phyloP scores from a whole-genome alignment of 2,113 vertebrate genomes.

The Bucco capensis region DNA sequence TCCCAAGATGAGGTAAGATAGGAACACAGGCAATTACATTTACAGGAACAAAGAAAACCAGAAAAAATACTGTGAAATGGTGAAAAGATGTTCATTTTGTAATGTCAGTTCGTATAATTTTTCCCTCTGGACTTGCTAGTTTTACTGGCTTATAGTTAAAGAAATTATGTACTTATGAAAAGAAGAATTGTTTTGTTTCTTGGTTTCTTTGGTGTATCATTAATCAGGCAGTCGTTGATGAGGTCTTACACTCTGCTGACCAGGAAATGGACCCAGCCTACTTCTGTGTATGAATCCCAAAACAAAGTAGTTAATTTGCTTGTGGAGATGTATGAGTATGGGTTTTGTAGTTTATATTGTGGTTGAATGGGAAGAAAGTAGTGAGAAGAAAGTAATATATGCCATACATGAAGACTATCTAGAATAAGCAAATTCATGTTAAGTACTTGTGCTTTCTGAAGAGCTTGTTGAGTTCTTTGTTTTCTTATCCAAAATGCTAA shows the following conservation, averaged over 20 bases:
- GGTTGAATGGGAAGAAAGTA: not conserved
- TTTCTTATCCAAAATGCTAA: not conserved
- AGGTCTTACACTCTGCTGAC: slow-evolving; percentile 9
- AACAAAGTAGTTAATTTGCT: slow-evolving; percentile 24
- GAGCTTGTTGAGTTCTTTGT: not conserved
- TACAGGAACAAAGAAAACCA: not conserved
- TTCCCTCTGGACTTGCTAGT: not conserved
- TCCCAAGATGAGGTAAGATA: slow-evolving; percentile 94
- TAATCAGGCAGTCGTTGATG: slow-evolving; percentile 47
- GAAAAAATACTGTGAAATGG: not conserved
- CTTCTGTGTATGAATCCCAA: not conserved
- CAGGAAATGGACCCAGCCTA: slow-evolving; percentile 26
- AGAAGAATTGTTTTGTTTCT: not conserved
- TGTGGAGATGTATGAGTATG: not conserved
- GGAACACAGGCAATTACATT: not conserved
- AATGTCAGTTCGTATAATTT: not conserved
- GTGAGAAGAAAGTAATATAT: not conserved
- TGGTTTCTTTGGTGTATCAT: slow-evolving; percentile 21
- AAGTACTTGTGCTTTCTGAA: not conserved
- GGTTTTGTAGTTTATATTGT: not conserved
- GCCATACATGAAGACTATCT: not conserved
- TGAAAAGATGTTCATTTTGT: not conserved
- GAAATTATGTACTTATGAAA: not conserved
- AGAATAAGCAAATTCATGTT: not conserved
- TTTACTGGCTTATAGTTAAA: not conserved